Evolutionary conservation across 2,113 vertebrate genomes (phyloP).

Genomic region (Bungarus multicinctus): DNA sequence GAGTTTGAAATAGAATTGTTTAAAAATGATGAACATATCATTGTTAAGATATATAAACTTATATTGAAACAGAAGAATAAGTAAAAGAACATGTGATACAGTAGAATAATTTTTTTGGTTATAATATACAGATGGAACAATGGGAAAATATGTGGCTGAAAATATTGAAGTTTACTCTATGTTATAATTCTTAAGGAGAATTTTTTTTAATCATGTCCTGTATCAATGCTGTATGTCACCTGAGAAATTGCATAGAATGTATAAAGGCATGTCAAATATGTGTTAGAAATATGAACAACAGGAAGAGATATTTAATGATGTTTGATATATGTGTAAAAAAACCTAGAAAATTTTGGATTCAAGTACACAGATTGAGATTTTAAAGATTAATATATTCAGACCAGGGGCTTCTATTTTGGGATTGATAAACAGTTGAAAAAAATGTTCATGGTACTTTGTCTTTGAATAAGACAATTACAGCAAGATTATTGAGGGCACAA

Average conservation of each 20-base stretch:
- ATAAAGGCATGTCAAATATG: not conserved
- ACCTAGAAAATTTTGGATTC: not conserved
- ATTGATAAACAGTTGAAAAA: not conserved
- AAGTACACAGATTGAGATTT: not conserved
- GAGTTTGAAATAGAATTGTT: not conserved
- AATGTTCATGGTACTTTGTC: not conserved
- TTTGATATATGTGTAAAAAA: not conserved
- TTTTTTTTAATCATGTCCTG: not conserved
- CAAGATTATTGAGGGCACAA: not conserved
- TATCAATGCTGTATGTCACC: not conserved
- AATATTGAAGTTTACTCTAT: not conserved
- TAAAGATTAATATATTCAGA: not conserved
- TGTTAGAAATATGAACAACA: not conserved
- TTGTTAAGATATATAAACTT: not conserved
- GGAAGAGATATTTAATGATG: not conserved
- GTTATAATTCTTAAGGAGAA: not conserved
- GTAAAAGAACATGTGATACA: not conserved
- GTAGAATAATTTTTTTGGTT: not conserved
- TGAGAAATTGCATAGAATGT: not conserved
- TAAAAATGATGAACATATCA: not conserved
- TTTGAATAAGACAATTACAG: not conserved
- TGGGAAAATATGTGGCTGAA: not conserved
- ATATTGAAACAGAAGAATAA: not conserved
- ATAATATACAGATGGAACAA: not conserved
- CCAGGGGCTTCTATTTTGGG: not conserved